Evolutionary conservation across 1,140 invertebrate genomes (phyloP), one percentile per base, ranked within the genome.

Genomic region (Scaptomyza hsui): DNA sequence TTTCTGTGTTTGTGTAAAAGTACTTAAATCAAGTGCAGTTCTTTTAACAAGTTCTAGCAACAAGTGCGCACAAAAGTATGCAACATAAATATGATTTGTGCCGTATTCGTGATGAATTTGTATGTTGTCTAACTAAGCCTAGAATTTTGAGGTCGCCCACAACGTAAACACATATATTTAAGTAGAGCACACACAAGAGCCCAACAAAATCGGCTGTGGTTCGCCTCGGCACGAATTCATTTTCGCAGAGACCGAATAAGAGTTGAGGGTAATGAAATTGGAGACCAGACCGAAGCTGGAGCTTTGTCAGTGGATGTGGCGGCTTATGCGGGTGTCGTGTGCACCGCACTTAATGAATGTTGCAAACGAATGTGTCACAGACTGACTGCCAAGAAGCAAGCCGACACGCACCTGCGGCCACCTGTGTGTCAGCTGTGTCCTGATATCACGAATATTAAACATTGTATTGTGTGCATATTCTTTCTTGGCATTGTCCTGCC

Each of bases 281-380:
- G 10, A 41, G 4, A 29, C 42, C 24, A 1, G 10, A 7, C 42
- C 56, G 16, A 48, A 51, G 39, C 10, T 35, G 16, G 3, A 13
- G 13, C 29, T 29, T 47, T 62, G 41, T 24, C n/a, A 29, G 26
- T 29, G 7, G 26, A 29, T 29, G 7, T 29, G 26, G 7, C 5
- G 26, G 26, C 26, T 29, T 29, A 7, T 29, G 15, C 48, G 3
- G 3, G 26, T 53, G 49, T 29, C 45, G 75, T 71, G 60, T 60
- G 57, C 35, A 56, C 55, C 64, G 59, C 72, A 85, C 69, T 74
- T 74, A 77, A 85, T 80, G 73, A 76, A 76, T 86, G 81, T 73
- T 80, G 64, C 81, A 85, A 68, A 77, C n/a, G n/a, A 71, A 71
- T 77, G 69, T 71, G 76, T 71, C 76, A 80, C 60, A 67, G 72